phyloP scores from a whole-genome alignment of 2,113 vertebrate species.

The Greenwoodochromis staneri region DNA sequence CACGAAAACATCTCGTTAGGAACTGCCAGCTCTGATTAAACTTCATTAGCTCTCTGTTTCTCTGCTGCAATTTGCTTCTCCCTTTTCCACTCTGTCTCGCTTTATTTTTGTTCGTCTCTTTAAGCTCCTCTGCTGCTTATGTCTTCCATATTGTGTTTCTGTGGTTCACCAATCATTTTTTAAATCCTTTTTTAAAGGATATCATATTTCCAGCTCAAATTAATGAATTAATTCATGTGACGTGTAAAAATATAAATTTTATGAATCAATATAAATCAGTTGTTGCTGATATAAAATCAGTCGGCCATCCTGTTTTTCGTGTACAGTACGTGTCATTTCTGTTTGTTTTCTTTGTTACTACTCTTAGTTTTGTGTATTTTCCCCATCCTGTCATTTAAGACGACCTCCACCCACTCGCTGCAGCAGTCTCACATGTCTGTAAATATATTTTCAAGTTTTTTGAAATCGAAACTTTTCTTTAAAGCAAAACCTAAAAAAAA shows the following conservation, averaged over 20 bases:
- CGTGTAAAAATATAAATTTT: not conserved
- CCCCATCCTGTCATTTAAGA: not conserved
- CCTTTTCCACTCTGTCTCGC: not conserved
- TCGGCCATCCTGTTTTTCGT: too few species aligned
- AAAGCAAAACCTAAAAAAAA: not conserved
- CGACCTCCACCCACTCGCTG: not conserved
- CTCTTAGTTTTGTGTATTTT: not conserved
- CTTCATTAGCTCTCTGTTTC: slow-evolving; percentile 16
- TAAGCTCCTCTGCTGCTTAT: not conserved
- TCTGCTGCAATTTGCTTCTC: not conserved
- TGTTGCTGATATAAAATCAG: not conserved
- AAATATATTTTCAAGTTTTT: not conserved
- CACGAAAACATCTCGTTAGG: slow-evolving; percentile 36
- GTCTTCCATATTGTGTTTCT: not conserved
- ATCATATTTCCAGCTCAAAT: not conserved
- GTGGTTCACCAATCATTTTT: not conserved
- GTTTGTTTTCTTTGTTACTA: not conserved
- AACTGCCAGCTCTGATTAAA: slow-evolving; percentile 25
- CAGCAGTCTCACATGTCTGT: not conserved
- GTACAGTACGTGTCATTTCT: not conserved
- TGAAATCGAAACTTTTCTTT: not conserved
- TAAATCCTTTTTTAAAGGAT: not conserved
- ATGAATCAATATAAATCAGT: not conserved
- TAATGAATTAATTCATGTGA: not conserved
- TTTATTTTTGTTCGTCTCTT: not conserved